These are phyloP conservation scores for Sebastes vulpes DNA, from an alignment of 2,797 vertebrate species.

Conservation along the genomic window DNA sequence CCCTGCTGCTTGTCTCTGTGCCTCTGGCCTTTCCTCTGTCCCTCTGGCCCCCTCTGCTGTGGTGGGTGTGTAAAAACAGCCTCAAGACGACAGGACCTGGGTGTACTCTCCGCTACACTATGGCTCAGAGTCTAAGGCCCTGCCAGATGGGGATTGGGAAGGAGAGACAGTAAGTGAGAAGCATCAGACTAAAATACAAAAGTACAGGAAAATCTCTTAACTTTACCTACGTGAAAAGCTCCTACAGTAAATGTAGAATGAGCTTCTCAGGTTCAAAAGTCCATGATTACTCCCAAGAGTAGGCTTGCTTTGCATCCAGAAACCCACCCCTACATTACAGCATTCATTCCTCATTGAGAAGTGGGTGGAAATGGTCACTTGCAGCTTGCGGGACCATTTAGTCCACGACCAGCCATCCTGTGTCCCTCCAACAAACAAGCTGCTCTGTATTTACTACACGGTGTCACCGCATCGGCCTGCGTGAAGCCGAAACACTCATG, in stretches of 20 bases:
- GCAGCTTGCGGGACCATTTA: slow-evolving; percentile 56
- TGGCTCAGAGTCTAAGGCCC: slow-evolving; percentile 92
- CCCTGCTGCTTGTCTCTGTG: slow-evolving; percentile 83
- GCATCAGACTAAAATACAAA: slow-evolving; percentile 52
- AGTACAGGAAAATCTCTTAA: slow-evolving; percentile 39
- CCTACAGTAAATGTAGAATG: slow-evolving; percentile 11
- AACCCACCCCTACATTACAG: slow-evolving; percentile 37
- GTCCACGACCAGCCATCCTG: slow-evolving; percentile 53
- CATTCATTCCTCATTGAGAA: slow-evolving; percentile 59
- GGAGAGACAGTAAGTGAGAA: slow-evolving; percentile 97
- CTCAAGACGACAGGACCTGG: slow-evolving; percentile 98
- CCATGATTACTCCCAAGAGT: slow-evolving; percentile 1
- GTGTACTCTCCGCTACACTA: slow-evolving; percentile 99
- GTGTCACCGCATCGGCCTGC: slow-evolving; percentile 17
- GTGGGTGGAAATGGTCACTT: slow-evolving; percentile 56
- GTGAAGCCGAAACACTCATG: slow-evolving; percentile 20
- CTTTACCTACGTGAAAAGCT: slow-evolving; percentile 3
- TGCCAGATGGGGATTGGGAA: slow-evolving; percentile 93
- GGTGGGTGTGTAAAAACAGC: slow-evolving; percentile 88
- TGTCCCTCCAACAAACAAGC: slow-evolving; percentile 61
- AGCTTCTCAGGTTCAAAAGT: slow-evolving; percentile 39
- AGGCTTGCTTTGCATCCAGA: slow-evolving; percentile 20
- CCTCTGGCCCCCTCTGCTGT: slow-evolving; percentile 88
- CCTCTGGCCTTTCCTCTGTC: slow-evolving; percentile 81
- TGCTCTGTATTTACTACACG: slow-evolving; percentile 33